Conservation (phyloP, 2,113 vertebrate species). For the Myiagra hebetior region DNA sequence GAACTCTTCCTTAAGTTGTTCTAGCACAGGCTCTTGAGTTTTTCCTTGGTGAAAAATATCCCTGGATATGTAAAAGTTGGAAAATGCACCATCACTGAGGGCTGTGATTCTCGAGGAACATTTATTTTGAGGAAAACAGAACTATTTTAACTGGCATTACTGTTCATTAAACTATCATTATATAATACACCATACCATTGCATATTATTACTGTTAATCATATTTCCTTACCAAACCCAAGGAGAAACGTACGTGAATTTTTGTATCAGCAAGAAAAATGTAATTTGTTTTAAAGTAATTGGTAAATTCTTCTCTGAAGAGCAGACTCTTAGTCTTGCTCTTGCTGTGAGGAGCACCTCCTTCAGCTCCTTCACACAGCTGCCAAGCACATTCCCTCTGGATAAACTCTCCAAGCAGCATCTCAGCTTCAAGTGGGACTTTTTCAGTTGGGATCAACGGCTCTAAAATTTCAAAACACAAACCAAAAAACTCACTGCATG, state of each 20-base stretch:
- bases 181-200: neutral
- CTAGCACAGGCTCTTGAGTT: neutral
- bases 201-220: neutral
- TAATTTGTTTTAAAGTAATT: rapidly evolving
- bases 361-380: neutral
- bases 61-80: neutral
- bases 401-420: neutral
- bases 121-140: neutral
- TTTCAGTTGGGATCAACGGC: neutral
- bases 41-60: neutral
- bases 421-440: neutral
- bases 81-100: neutral
- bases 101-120: neutral
- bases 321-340: neutral
- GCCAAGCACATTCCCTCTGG: neutral
- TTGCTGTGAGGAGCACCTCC: neutral
- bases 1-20: neutral
- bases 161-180: neutral
- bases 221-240: neutral
- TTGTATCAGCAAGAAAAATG: neutral
- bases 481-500: neutral
- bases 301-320: neutral
- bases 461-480: neutral
- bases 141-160: neutral
- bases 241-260: neutral